Evolutionary conservation across 2,797 vertebrate species (phyloP).

Genomic region (Melanotaenia maccullochi): DNA sequence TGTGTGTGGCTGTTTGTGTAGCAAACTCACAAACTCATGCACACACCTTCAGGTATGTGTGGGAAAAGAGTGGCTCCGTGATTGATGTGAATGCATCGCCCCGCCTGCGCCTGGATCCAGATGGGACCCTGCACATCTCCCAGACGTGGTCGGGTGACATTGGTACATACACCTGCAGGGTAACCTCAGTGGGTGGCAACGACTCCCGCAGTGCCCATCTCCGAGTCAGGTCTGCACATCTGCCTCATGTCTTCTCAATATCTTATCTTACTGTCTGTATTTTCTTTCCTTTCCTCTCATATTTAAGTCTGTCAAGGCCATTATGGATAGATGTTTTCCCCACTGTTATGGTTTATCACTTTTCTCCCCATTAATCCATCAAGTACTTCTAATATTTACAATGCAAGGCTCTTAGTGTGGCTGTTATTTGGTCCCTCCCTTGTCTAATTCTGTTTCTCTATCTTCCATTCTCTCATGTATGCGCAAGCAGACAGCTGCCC

Average conservation of each 20-base stretch:
- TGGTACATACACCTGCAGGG: conserved; percentile 95
- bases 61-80: conserved; percentile 90
- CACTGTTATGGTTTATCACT: conserved; percentile 37
- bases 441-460: conserved; percentile 45
- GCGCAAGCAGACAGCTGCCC: conserved; percentile 89
- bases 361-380: conserved; percentile 51
- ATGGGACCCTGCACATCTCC: conserved; percentile 93
- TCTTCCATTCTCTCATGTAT: conserved; percentile 9
- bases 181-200: conserved; percentile 93
- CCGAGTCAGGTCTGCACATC: conserved; percentile 88
- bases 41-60: conserved; percentile 83
- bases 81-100: conserved; percentile 85
- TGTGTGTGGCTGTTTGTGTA: conserved; percentile 1
- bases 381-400: conserved; percentile 51
- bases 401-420: conserved; percentile 28
- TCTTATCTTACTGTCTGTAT: conserved; percentile 28
- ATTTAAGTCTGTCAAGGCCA: conserved; percentile 65
- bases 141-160: conserved; percentile 99
- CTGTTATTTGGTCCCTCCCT: conserved; percentile 51
- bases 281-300: conserved; percentile 4
- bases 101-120: conserved; percentile 87
- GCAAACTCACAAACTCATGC: neutral
- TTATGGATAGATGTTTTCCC: conserved; percentile 63
- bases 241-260: conserved; percentile 11
- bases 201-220: conserved; percentile 94